phyloP scores from a whole-genome alignment of 2,797 vertebrate genomes.

The Meda fulgida region DNA sequence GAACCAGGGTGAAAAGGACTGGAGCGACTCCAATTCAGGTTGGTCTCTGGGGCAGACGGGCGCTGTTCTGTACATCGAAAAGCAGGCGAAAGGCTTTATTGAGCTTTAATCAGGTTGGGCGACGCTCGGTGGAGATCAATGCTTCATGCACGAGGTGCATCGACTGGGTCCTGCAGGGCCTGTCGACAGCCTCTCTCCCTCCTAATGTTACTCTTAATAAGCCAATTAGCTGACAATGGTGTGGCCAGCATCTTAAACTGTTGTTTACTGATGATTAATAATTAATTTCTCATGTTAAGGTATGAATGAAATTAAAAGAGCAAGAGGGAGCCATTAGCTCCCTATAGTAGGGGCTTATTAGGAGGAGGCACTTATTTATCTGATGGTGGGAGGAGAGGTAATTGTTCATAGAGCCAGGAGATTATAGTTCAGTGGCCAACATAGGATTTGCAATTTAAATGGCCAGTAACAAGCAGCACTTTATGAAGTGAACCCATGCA shows the following conservation, averaged over 20 bases:
- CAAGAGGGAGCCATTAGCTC: conserved; percentile 81
- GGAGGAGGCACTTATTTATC: conserved; percentile 83
- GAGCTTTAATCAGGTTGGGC: conserved; percentile 81
- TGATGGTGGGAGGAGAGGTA: conserved; percentile 63
- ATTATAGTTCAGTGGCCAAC: conserved; percentile 54
- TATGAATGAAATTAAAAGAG: conserved; percentile 88
- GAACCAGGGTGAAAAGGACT: conserved; percentile 14
- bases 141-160: conserved; percentile 77
- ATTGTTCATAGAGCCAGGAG: conserved; percentile 61
- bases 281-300: conserved; percentile 86
- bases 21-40: conserved; percentile 63
- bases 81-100: conserved; percentile 75
- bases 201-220: conserved; percentile 86
- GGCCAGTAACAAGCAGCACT: conserved; percentile 50
- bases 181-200: conserved; percentile 78
- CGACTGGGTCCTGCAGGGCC: conserved; percentile 78
- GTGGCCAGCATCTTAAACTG: conserved; percentile 83
- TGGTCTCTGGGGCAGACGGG: conserved; percentile 66
- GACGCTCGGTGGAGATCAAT: conserved; percentile 80
- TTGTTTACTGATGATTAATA: conserved; percentile 87
- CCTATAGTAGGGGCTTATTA: conserved; percentile 84
- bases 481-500: conserved; percentile 52
- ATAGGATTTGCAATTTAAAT: conserved; percentile 61
- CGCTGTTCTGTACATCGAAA: conserved; percentile 65
- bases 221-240: conserved; percentile 85